Base-by-base conservation (phyloP, 2,888 invertebrate genomes). In the Megalurothrips usitatus region DNA sequence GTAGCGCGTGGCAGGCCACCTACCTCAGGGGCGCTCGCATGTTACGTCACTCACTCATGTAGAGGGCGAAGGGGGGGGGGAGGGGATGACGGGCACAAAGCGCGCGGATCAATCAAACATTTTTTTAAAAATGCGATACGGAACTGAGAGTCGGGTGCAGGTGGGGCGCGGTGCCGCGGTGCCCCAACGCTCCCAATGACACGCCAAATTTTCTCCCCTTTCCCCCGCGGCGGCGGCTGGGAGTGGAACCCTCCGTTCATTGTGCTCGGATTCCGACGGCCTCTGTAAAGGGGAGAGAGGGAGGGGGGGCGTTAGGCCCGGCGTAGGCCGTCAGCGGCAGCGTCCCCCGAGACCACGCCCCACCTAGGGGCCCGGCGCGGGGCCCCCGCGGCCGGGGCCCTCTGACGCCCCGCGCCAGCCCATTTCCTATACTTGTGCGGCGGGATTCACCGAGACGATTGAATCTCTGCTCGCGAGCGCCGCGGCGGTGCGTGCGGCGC, bases 391-490 rank as follows among this genome's bases (percentile, higher is more conserved):
- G 58, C 58, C 58, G 10, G 14, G 19, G 58, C 14, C 34, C 34
- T 43, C 34, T 43, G 34, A 43, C 58, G 58, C 58, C 58, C 58
- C 58, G 14, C 58, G 58, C 58, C 58, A 58, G 58, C 14, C 58
- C n/a, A 58, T 58, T 58, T 58, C 58, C 58, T 58, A 58, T 58
- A 58, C 58, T 58, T 58, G 58, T 75, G 68, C n/a, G 68, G 23
- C 23, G 68, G 68, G 68, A 75, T 75, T 75, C 68, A 12, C 12
- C 68, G 23, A 26, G 68, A 75, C 68, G 68, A 75, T 75, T 75
- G 68, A 75, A 75, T 75, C 68, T 75, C 68, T 75, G 68, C 68
- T 23, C 34, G 23, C 68, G 26, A 17, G 14, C 58, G 58, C 14
- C 58, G 19, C 58, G 58, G 19, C 58, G 58, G 19, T 58, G 34